Evolutionary conservation across 2,888 invertebrate species (phyloP), one percentile per base, ranked within the genome.

Genomic region (Linyphia triangularis): DNA sequence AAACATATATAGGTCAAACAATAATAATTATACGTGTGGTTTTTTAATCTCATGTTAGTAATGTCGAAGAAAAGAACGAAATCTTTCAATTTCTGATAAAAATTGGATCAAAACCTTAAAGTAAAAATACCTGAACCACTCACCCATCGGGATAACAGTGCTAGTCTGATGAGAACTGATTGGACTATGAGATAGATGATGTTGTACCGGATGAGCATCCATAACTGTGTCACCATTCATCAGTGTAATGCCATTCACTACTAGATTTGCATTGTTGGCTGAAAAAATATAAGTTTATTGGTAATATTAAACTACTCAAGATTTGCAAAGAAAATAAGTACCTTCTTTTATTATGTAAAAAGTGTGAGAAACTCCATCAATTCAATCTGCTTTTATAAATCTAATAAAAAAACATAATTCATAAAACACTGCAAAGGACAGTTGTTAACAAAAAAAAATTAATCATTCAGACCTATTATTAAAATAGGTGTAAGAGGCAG

Each of bases 151-250:
- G 40, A 90, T 75, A 72, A 85, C 75, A 33, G 73, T 70, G 30
- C 43, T 82, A 43, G 85, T 26, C 30, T 90, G 90, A 40, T 89
- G 89, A 33, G 82, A 67, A 26, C 75, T 81, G 16, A 90, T 69
- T 37, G 79, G 78, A 83, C 57, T 88, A 24, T 86, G 89, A 19
- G 79, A 70, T 6, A 79, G 26, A 40, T 78, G 84, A 37, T 90
- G 88, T 30, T 90, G 90, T n/a, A 88, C 77, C 19, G 85, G 84
- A 81, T 90, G 90, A 22, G 86, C 77, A 24, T 90, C 90, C 90
- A 90, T 88, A 9, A 90, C 88, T 6, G 88, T 65, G 33, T 88
- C 86, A 3, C 90, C 90, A 85, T 90, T 90, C 85, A 90, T 82
- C n/a, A 88, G 26, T 13, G 86, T 63, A 16, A 90, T 90, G 30